Conservation (phyloP, 2,888 invertebrate species). For the Melanophora roralis region DNA sequence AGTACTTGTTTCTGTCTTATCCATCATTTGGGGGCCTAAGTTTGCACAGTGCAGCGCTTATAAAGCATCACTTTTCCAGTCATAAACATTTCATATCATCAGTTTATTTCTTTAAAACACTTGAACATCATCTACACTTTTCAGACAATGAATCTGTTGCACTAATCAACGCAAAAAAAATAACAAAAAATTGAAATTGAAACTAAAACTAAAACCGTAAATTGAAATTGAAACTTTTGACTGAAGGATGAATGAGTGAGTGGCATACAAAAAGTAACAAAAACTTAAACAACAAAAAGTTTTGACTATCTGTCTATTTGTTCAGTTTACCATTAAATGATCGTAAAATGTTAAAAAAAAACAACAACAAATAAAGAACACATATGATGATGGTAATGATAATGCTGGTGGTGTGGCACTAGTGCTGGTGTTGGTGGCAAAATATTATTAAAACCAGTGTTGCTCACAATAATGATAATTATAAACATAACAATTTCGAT, state of each 20-base stretch:
- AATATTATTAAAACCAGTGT: too few species aligned
- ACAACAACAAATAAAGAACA: too few species aligned
- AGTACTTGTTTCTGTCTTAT: neutral
- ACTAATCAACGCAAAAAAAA: neutral
- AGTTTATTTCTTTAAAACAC: constrained; percentile 41
- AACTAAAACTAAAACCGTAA: constrained; percentile 61
- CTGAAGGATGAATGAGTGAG: constrained; percentile 60
- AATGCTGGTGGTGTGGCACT: neutral
- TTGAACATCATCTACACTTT: constrained; percentile 5
- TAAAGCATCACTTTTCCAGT: constrained; percentile 38
- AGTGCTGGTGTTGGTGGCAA: constrained; percentile 13
- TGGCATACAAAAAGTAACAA: constrained; percentile 44
- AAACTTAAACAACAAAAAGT: constrained; percentile 26
- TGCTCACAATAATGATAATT: constrained; percentile 12
- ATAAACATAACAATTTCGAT: too few species aligned
- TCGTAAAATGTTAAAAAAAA: constrained; percentile 17
- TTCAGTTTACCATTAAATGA: constrained; percentile 48
- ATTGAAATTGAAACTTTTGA: constrained; percentile 61
- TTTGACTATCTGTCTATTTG: constrained; percentile 55
- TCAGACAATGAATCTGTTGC: constrained; percentile 42
- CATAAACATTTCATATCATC: constrained; percentile 53
- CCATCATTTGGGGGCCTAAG: neutral
- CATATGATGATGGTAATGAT: constrained; percentile 10
- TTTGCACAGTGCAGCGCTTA: constrained; percentile 5
- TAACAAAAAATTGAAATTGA: constrained; percentile 54